phyloP scores from a whole-genome alignment of 2,888 invertebrate genomes.

The Acronicta leporina region DNA sequence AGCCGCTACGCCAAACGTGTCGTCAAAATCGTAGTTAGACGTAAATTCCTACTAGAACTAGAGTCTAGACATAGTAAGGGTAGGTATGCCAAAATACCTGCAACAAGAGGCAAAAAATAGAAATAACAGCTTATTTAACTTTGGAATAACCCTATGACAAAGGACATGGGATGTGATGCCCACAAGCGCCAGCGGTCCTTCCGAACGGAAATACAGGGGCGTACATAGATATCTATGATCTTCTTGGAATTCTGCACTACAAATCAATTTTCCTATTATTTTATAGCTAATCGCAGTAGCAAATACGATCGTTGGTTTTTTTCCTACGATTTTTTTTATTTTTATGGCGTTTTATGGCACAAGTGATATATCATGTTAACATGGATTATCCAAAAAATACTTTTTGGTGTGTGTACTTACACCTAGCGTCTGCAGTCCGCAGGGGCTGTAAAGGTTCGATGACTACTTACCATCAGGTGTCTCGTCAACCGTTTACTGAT shows the following conservation, averaged over 20 bases:
- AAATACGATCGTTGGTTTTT: background rate
- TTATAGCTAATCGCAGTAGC: conserved; percentile 15
- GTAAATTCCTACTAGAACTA: too few relatives aligned
- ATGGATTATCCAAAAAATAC: background rate
- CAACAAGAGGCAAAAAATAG: too few relatives aligned
- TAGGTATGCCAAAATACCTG: too few relatives aligned
- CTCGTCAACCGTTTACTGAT: too few relatives aligned
- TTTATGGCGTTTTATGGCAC: background rate
- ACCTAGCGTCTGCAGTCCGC: too few relatives aligned
- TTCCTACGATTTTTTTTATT: background rate
- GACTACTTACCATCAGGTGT: too few relatives aligned
- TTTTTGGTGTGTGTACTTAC: too few relatives aligned
- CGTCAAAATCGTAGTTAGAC: too few relatives aligned
- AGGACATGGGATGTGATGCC: conserved; percentile 46
- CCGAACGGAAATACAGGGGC: conserved; percentile 53
- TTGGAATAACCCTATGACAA: conserved; percentile 42
- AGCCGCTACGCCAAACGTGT: too few relatives aligned
- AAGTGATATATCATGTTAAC: too few relatives aligned
- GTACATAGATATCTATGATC: conserved; percentile 39
- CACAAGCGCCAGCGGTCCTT: conserved; percentile 47
- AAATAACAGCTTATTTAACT: conserved; percentile 1
- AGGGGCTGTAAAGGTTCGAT: too few relatives aligned
- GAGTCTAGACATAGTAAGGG: too few relatives aligned
- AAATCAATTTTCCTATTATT: conserved; percentile 30
- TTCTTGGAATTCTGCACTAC: conserved; percentile 40